Evolutionary conservation across 2,888 invertebrate species (phyloP).

Genomic region (Tillus elongatus): DNA sequence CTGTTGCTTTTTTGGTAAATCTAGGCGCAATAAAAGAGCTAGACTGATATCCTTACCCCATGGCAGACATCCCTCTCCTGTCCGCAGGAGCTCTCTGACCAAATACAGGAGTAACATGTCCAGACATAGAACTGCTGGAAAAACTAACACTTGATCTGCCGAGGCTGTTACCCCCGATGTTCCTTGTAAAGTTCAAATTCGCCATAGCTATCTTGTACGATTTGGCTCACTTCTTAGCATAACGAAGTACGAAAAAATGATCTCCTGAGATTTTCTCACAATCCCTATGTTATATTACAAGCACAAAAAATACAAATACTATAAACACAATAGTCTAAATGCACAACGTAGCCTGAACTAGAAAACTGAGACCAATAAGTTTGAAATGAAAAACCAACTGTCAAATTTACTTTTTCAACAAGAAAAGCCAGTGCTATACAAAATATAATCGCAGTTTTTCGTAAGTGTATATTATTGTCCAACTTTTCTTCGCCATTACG

Average conservation of each 20-base stretch:
- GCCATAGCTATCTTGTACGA: constrained; percentile 65
- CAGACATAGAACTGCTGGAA: constrained; percentile 58
- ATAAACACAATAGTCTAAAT: constrained; percentile 30
- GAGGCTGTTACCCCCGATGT: constrained; percentile 71
- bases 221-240: constrained; percentile 35
- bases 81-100: constrained; percentile 74
- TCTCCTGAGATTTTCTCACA: constrained; percentile 19
- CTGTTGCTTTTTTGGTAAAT: too few species aligned
- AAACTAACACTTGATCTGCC: constrained; percentile 57
- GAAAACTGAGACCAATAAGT: constrained; percentile 23
- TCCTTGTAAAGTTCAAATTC: constrained; percentile 88
- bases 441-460: constrained; percentile 31
- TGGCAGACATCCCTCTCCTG: constrained; percentile 51
- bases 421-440: constrained; percentile 27
- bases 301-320: constrained; percentile 28
- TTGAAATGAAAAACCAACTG: constrained; percentile 14
- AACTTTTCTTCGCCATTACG: constrained; percentile 41
- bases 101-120: constrained; percentile 73
- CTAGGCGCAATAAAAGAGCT: too few species aligned
- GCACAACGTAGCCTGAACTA: constrained; percentile 25
- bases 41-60: constrained; percentile 39
- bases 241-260: constrained; percentile 28
- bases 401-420: constrained; percentile 12
- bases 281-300: constrained; percentile 26
- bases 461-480: constrained; percentile 41